Base-by-base conservation (phyloP, 2,797 vertebrate genomes). In the Champsocephalus gunnari region DNA sequence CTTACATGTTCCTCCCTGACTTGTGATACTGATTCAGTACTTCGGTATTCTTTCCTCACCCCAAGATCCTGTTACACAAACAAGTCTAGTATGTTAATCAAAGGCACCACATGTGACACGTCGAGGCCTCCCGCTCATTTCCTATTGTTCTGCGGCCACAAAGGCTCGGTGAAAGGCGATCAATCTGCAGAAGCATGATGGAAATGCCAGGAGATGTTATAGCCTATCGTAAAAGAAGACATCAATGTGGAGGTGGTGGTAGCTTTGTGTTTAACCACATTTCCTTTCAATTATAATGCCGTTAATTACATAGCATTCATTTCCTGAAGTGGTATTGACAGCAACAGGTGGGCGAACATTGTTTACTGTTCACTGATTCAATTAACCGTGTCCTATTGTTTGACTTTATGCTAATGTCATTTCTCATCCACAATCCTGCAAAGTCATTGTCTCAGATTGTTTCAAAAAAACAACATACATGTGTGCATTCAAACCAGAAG, bases 91-190 rank as follows among this genome's bases (percentile, higher is more conserved):
- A 93, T 92, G 93, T 93, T 94, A 95, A 94, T 95, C 92, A 94
- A 94, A 93, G 82, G 91, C 91, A 91, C 88, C 93, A 87, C 93
- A 92, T 93, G 94, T 93, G 93, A 93, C 93, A 92, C 87, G 73
- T 66, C 1, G 79, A 92, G 93, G 93, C 92, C 94, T 93, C 94
- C 93, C 54, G 88, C 93, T 94, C 90, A 87, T 87, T 90, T 92
- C 88, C 92, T 82, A 94, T 96, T 96, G 94, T 96, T 93, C 92
- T 87, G 88, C 38, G 58, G 65, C 87, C 92, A 96, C 94, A 95
- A 95, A 95, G 91, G 85, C 89, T 88, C 80, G n/a, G 87, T 88
- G 91, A 92, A 90, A 83, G 87, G 83, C 92, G 83, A 91, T 92
- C 94, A 93, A 92, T 94, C 89, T 89, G 87, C 78, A 90, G 90